These are phyloP conservation scores for Formica exsecta DNA, from an alignment of 1,140 invertebrate species.

Conservation along the genomic window DNA sequence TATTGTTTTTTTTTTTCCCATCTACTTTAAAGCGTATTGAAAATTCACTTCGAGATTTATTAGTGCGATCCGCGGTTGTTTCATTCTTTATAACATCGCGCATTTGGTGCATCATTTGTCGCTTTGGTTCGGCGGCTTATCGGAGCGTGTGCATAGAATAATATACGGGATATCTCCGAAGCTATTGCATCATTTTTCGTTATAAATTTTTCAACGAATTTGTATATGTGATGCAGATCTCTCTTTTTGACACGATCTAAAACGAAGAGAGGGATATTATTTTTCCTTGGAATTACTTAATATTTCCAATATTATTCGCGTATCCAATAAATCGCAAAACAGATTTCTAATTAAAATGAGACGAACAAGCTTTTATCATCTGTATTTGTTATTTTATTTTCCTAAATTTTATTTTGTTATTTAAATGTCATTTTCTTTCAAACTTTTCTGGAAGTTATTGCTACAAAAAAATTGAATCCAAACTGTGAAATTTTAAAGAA, in stretches of 20 bases:
- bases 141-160: background rate
- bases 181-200: background rate
- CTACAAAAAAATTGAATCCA: background rate
- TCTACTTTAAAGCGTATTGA: conserved; percentile 71
- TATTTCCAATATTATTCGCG: background rate
- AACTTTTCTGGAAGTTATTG: background rate
- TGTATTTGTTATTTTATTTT: background rate
- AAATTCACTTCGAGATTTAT: conserved; percentile 34
- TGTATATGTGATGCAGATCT: background rate
- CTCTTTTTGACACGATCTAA: background rate
- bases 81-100: conserved; percentile 44
- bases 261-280: background rate
- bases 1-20: conserved; percentile 47
- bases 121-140: conserved; percentile 21
- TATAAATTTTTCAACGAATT: background rate
- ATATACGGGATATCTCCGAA: conserved; percentile 22
- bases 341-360: background rate
- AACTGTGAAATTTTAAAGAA: background rate
- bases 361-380: background rate
- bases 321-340: background rate
- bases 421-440: conserved; percentile 15
- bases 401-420: conserved; percentile 16
- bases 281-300: background rate
- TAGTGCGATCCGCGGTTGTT: conserved; percentile 43
- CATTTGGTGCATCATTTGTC: background rate